phyloP scores from a whole-genome alignment of 2,113 vertebrate genomes.

The Zosterops pallidus region DNA sequence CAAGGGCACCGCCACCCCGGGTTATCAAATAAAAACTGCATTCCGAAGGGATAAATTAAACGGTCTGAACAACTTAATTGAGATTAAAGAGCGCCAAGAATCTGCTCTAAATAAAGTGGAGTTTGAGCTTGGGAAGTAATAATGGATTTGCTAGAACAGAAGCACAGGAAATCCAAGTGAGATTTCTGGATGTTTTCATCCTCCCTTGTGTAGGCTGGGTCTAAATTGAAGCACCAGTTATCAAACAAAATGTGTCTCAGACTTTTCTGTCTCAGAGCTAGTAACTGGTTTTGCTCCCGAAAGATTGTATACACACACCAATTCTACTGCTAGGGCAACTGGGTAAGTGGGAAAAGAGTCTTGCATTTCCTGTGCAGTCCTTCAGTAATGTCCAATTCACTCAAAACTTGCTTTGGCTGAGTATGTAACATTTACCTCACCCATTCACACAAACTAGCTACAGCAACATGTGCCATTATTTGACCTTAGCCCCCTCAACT shows the following conservation, averaged over 20 bases:
- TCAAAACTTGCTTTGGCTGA: background rate
- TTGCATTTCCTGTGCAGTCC: background rate
- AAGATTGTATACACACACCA: background rate
- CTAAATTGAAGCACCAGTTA: background rate
- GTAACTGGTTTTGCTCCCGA: background rate
- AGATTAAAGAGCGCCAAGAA: background rate
- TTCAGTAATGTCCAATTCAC: background rate
- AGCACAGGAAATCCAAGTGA: background rate
- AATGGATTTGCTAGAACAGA: too few relatives aligned
- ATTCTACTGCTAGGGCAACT: background rate
- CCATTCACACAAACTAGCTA: background rate
- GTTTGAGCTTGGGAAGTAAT: background rate
- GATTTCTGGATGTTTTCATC: background rate
- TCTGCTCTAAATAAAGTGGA: background rate
- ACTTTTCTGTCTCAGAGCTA: background rate
- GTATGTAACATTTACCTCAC: background rate
- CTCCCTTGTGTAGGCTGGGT: too few relatives aligned
- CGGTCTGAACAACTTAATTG: rapidly evolving
- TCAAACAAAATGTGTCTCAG: rapidly evolving
- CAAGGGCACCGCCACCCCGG: background rate
- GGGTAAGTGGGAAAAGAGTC: background rate
- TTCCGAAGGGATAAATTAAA: background rate
- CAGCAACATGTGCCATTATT: background rate
- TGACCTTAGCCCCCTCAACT: background rate
- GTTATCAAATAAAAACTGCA: background rate